Conservation (phyloP, 2,888 invertebrate species). For the Athalia cordata region DNA sequence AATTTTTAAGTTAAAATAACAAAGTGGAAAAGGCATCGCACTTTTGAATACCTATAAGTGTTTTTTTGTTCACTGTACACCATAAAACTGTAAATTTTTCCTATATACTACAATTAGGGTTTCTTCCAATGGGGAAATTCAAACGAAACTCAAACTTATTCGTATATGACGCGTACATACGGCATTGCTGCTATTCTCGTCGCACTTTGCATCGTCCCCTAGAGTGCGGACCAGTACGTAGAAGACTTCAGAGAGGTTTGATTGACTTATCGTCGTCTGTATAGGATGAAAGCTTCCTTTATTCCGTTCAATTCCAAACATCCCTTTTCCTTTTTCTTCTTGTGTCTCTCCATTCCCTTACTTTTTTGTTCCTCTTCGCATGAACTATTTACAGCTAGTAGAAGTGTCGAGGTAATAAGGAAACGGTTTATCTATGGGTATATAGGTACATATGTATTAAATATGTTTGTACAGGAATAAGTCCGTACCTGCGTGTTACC, state of each 20-base stretch:
- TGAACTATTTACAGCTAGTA: no score
- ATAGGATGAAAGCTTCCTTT: constrained; percentile 50
- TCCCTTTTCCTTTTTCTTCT: not conserved
- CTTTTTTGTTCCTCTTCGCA: not conserved
- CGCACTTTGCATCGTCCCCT: not conserved
- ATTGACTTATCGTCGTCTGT: constrained; percentile 8
- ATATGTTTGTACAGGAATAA: not conserved
- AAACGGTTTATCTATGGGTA: not conserved
- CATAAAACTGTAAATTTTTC: no score
- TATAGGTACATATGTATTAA: not conserved
- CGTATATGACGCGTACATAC: not conserved
- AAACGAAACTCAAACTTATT: no score
- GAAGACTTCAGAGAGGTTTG: constrained; percentile 12
- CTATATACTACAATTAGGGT: no score
- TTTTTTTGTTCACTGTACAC: no score
- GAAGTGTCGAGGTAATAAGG: no score
- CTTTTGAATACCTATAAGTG: not conserved
- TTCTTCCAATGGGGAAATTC: no score
- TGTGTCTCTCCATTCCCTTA: not conserved
- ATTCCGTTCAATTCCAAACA: constrained; percentile 13
- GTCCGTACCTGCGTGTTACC: not conserved
- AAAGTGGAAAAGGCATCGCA: not conserved
- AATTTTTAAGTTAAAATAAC: not conserved
- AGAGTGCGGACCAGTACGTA: not conserved
- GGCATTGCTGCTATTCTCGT: not conserved